These are phyloP conservation scores for Dasypogon diadema DNA, from an alignment of 2,888 invertebrate genomes.

Conservation along the genomic window DNA sequence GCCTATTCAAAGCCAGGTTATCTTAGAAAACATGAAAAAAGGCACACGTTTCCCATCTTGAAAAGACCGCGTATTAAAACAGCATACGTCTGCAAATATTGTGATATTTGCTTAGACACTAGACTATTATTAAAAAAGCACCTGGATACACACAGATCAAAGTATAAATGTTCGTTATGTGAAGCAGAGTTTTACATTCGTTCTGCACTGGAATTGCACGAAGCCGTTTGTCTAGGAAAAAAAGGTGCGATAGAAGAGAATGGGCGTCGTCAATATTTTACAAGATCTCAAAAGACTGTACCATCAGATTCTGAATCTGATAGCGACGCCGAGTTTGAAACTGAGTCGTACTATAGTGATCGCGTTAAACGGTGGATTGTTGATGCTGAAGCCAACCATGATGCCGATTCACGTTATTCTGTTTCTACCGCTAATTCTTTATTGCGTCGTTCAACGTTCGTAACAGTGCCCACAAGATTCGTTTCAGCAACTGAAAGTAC, in stretches of 20 bases:
- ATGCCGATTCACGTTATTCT: background rate
- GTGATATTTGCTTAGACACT: background rate
- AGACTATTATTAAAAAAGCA: constrained; percentile 47
- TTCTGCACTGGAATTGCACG: constrained; percentile 50
- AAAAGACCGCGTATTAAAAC: background rate
- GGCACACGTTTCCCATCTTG: background rate
- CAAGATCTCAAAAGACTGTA: constrained; percentile 21
- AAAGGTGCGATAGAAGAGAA: background rate
- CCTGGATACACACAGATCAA: constrained; percentile 34
- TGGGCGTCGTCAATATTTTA: background rate
- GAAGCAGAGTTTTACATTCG: constrained; percentile 32
- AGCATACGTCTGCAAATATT: constrained; percentile 8
- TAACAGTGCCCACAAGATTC: background rate
- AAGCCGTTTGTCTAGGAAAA: constrained; percentile 52
- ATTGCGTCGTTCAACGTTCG: background rate
- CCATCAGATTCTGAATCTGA: constrained; percentile 7
- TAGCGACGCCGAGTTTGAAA: background rate
- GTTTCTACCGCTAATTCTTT: background rate
- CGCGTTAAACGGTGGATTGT: constrained; percentile 12
- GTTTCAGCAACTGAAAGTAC: background rate
- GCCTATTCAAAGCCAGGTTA: constrained; percentile 23
- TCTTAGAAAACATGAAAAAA: constrained; percentile 36
- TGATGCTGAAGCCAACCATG: background rate
- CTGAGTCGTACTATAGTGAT: background rate
- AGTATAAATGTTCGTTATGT: constrained; percentile 49